Evolutionary conservation across 2,888 invertebrate species (phyloP).

Genomic region (Heteropelma amictum): DNA sequence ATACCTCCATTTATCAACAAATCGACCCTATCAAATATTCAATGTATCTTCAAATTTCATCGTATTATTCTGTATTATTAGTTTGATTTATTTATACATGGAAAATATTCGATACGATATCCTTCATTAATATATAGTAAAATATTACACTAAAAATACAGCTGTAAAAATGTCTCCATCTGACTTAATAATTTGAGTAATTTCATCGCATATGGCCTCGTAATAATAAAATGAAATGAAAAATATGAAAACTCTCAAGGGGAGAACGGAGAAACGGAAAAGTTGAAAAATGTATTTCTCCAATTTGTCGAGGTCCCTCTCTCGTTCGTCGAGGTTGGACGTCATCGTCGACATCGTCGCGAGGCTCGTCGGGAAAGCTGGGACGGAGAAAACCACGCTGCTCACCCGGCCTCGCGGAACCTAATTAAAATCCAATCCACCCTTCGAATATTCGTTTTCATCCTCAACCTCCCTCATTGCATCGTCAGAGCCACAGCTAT

Average conservation of each 20-base stretch:
- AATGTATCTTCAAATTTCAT: too few relatives aligned
- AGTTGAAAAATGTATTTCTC: slow-evolving; percentile 43
- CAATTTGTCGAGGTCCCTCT: slow-evolving; percentile 35
- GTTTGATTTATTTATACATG: too few relatives aligned
- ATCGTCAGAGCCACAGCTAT: slow-evolving; percentile 18
- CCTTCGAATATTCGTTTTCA: slow-evolving; percentile 55
- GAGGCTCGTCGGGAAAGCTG: slow-evolving; percentile 24
- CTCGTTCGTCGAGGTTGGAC: slow-evolving; percentile 27
- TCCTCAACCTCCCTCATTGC: slow-evolving; percentile 19
- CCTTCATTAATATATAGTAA: too few relatives aligned
- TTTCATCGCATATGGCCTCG: too few relatives aligned
- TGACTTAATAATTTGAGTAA: too few relatives aligned
- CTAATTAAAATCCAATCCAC: slow-evolving; percentile 58
- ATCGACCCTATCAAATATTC: too few relatives aligned
- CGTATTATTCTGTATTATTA: too few relatives aligned
- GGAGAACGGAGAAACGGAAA: not conserved
- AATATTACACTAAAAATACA: too few relatives aligned
- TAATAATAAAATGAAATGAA: not conserved
- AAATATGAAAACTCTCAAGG: not conserved
- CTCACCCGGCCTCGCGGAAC: slow-evolving; percentile 43
- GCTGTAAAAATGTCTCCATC: too few relatives aligned
- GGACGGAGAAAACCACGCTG: slow-evolving; percentile 36
- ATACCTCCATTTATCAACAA: too few relatives aligned
- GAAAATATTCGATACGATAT: too few relatives aligned
- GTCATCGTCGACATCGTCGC: slow-evolving; percentile 33